Base-by-base conservation (phyloP, 30 jellyfish, hydroid and myxozoan genomes). In the Phacellophora camtschatica region DNA sequence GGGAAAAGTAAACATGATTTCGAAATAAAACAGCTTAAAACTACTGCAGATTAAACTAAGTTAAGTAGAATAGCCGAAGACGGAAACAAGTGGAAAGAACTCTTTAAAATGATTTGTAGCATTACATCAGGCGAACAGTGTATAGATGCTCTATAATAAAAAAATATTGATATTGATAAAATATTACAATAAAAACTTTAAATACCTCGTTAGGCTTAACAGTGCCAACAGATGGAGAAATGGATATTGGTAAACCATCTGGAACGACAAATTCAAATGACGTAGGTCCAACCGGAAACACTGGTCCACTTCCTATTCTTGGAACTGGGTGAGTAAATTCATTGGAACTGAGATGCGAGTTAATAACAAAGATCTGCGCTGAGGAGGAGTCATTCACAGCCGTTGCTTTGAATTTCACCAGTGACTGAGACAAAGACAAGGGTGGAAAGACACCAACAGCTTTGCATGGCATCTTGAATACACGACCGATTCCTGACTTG, bases 361-460 rank as follows among this genome's bases (percentile, higher is more conserved):
- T 93, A 48, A 39, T 35, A 63, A 93, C 85, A 62, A 75, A 86
- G 28, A 93, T 49, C n/a, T 61, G 64, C 4, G 96, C 91, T 5
- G 91, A 12, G 5, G 97, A 58, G 23, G 62, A 39, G 61, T 93
- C 99, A 78, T 70, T 81, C 37, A 93, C 59, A 5, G 96, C 97
- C 5, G 99, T 93, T 30, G 99, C 90, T 57, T 79, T 71, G 79
- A 93, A 87, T 39, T 86, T 82, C 48, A 93, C 57, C 32, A 86
- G 53, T 12, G 90, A 71, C 13, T 93, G 77, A 6, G 99, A 93
- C 49, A 93, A 54, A 4, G 39, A 22, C 48, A 93, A 27, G 6
- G 97, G 99, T 22, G 99, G 96, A 23, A 85, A 66, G 29, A 86
- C 96, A 45, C 99, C 99, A 9, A 86, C 74, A 1, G 92, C 99